Base-by-base conservation (phyloP, 2,888 invertebrate genomes). In the Mythimna albipuncta region DNA sequence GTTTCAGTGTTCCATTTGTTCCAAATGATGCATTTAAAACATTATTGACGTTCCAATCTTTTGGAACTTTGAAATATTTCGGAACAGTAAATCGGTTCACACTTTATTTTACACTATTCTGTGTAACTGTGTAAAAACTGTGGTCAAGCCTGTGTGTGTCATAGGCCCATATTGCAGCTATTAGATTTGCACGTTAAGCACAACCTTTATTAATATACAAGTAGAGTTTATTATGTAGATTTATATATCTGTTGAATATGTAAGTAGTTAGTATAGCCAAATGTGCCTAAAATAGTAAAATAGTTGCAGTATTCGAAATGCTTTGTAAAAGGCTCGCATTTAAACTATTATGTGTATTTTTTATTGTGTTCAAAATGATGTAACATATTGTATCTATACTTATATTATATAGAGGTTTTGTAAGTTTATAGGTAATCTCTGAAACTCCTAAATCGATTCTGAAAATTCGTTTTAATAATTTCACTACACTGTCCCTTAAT, bases 261-360 rank as follows among this genome's bases (percentile, higher is more conserved):
- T 69, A 63, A 35, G 58, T 72, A 54, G 44, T 54, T 63, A 57
- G 35, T 72, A 62, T 54, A 26, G 47, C 19, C 35, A 6, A 32
- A 59, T 41, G 70, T 79, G 79, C 66, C 69, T 77, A 69, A 69
- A 55, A 16, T 69, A 69, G 52, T 65, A 16, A 44, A 55, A 66
- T 55, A 41, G 47, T 62, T 64, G 54, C 57, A 4, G 47, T n/a
- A 75, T 55, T 52, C 62, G 1, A 26, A 47, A 50, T 52, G 21
- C 32, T 54, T 79, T 54, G n/a, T 62, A 44, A 54, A 54, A 44
- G 50, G 13, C 21, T 54, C 11, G 50, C 13, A 10, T 55, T 16
- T 21, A 44, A 26, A 19, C 9, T 32, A 6, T 11, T 44, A 7
- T 41, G 13, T 75, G 7, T 13, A 16, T 62, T 61, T 35, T 59